Percentiles rank a stretch among this genome's conserved stretches.
phyloP scores from a whole-genome alignment of 1,140 invertebrate species.

The Musca vetustissima region DNA sequence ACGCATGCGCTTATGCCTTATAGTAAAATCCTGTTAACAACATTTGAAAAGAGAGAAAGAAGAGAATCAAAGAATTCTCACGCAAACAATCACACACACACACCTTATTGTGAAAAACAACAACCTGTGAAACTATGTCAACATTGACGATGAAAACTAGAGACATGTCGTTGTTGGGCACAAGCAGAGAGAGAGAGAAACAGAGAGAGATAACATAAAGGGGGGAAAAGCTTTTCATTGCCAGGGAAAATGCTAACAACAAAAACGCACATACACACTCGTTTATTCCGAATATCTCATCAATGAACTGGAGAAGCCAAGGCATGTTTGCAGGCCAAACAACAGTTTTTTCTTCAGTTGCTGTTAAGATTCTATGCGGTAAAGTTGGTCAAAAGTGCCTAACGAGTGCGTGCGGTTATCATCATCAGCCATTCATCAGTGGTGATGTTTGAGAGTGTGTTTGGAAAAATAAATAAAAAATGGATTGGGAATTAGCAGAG shows the following conservation, averaged over 20 bases:
- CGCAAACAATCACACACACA: neutral
- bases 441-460: constrained; percentile 13
- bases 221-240: neutral
- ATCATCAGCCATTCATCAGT: neutral
- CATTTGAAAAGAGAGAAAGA: neutral
- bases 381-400: constrained; percentile 22
- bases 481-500: neutral
- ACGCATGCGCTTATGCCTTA: too few species aligned
- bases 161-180: neutral
- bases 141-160: neutral
- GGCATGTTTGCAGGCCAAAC: neutral
- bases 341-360: neutral
- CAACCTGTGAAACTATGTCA: constrained; percentile 16
- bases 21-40: too few species aligned
- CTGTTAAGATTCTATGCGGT: constrained; percentile 22
- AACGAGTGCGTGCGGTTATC: neutral
- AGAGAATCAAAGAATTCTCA: neutral
- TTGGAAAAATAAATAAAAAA: constrained; percentile 13
- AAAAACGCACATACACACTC: too few species aligned
- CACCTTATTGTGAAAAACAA: neutral
- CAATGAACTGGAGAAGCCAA: neutral
- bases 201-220: too few species aligned
- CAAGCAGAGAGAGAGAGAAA: neutral
- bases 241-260: neutral
- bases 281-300: neutral